Evolutionary conservation across 2,797 vertebrate genomes (phyloP).

Genomic region (Chiloscyllium punctatum): DNA sequence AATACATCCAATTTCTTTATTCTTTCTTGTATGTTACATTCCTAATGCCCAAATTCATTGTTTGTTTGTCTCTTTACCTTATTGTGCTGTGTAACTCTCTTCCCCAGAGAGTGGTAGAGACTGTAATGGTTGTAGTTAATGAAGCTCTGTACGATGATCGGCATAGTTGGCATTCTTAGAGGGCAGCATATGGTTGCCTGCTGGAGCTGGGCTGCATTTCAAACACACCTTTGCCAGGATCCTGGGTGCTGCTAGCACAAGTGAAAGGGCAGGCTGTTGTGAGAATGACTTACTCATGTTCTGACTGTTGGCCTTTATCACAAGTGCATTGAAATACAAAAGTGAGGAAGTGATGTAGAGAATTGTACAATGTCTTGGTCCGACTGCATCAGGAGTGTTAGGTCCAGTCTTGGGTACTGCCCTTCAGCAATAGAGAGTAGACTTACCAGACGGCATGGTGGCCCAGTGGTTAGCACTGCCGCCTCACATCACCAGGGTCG

Average conservation of each 20-base stretch:
- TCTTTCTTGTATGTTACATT: not conserved
- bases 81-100: not conserved
- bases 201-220: constrained; percentile 13
- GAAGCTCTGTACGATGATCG: not conserved
- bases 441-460: no score
- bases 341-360: not conserved
- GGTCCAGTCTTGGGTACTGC: not conserved
- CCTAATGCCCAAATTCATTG: not conserved
- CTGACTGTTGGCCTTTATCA: constrained; percentile 12
- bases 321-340: not conserved
- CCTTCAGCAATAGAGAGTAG: not conserved
- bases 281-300: not conserved
- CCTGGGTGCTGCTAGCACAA: not conserved
- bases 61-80: not conserved
- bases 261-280: constrained; percentile 25
- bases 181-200: not conserved
- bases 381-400: not conserved
- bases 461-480: no score
- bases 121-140: not conserved
- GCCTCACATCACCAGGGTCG: no score
- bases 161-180: not conserved
- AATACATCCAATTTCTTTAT: not conserved
- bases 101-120: no score
- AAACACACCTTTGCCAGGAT: not conserved
- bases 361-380: not conserved